Evolutionary conservation across 2,888 invertebrate species (phyloP).

Genomic region (Cephus nigrinus): DNA sequence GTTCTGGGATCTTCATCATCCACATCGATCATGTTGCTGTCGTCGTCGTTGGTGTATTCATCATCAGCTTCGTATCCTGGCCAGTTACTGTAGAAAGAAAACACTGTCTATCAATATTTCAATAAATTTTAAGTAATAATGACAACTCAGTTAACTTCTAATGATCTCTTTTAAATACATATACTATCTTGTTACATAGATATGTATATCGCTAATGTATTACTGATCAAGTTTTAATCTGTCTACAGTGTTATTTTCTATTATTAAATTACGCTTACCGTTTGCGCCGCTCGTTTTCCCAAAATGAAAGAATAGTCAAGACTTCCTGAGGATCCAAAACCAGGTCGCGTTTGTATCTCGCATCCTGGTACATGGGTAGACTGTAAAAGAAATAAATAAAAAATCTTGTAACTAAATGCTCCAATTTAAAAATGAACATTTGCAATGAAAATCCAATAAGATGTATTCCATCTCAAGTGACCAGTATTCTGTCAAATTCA

Average conservation of each 20-base stretch:
- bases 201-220: neutral
- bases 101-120: neutral
- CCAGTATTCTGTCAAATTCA: neutral
- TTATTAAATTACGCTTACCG: conserved; percentile 31
- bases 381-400: conserved; percentile 33
- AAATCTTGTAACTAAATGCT: neutral
- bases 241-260: neutral
- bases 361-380: conserved; percentile 51
- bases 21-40: conserved; percentile 43
- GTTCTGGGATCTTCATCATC: conserved; percentile 58
- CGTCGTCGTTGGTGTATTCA: conserved; percentile 59
- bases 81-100: conserved; percentile 48
- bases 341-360: conserved; percentile 58
- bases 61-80: conserved; percentile 49
- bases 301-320: conserved; percentile 58
- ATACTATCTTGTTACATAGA: too few relatives aligned
- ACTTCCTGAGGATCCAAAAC: conserved; percentile 61
- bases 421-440: neutral
- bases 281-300: conserved; percentile 61
- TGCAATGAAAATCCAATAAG: neutral
- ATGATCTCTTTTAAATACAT: neutral
- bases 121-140: conserved; percentile 2
- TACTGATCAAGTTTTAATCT: neutral
- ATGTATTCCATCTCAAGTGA: too few relatives aligned
- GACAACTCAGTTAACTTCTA: neutral